phyloP scores from a whole-genome alignment of 1,140 invertebrate species.

The Coenobita brevimanus region DNA sequence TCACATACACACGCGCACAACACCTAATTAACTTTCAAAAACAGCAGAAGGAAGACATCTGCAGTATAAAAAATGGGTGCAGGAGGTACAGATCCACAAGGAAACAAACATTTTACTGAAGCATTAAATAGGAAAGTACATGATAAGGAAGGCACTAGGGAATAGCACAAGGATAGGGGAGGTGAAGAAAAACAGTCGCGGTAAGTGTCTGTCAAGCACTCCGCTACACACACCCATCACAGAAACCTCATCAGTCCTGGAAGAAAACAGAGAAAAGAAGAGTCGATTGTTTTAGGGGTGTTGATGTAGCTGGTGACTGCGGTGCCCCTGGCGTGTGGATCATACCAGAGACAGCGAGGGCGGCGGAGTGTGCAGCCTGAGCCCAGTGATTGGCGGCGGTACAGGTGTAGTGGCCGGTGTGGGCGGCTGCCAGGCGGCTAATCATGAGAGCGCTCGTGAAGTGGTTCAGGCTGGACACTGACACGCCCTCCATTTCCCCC shows the following conservation, averaged over 20 bases:
- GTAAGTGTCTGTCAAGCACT: conserved; percentile 43
- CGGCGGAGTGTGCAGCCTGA: conserved; percentile 69
- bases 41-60: not conserved
- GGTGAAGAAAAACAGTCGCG: conserved; percentile 43
- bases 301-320: not conserved
- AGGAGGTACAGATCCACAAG: not conserved
- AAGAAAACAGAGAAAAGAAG: conserved; percentile 43
- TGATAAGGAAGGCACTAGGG: too few species aligned
- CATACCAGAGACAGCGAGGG: conserved; percentile 73
- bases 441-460: conserved; percentile 83
- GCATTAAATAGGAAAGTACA: too few species aligned
- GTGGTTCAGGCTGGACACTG: conserved; percentile 57
- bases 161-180: too few species aligned
- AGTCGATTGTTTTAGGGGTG: not conserved
- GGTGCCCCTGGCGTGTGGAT: conserved; percentile 39
- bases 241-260: conserved; percentile 19
- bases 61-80: not conserved
- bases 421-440: conserved; percentile 78
- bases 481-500: conserved; percentile 42
- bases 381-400: conserved; percentile 71
- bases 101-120: too few species aligned
- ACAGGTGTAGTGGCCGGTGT: conserved; percentile 71
- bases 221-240: not conserved
- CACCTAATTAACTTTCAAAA: not conserved
- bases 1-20: conserved; percentile 17